Evolutionary conservation across 2,888 invertebrate species (phyloP), one percentile per base, ranked within the genome.

Genomic region (Philaethria dido): DNA sequence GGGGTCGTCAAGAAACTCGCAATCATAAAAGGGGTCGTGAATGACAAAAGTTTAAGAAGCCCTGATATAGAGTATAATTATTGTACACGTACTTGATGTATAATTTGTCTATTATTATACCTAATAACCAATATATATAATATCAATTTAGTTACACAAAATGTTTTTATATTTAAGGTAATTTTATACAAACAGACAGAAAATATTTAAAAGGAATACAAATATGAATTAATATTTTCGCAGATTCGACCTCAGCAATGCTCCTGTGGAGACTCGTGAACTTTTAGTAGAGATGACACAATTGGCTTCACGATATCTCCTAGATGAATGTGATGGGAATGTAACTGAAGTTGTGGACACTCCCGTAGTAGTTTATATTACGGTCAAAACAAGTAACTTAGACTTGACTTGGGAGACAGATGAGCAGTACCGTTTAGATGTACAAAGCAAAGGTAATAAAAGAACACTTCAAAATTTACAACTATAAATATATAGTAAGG

Each of bases 351-450:
- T 82, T 3, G 82, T 81, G n/a, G 87, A 93, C 48, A 93, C 93
- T 0, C 92, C 93, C 5, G 88, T 95, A 18, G 83, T 92, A n/a
- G 93, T 96, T 1, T 88, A 92, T 78, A 84, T 96, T 2, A 88
- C 86, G 0, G 91, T 95, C 1, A 86, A 83, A 60, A 90, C 93
- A 0, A 77, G 86, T 3, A 88, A 93, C 72, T 74, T 94, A 4
- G 78, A 83, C 0, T 88, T 96, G 9, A 93, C 93, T 72, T 95
- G 95, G 95, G 85, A 87, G 2, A 96, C 96, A 0, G 93, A 95
- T 72, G 97, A 97, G 83, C 92, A 94, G 42, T 97, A 97, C 78
- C 84, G 82, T 65, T 81, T 97, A 52, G 93, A 93, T 70, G 86
- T 95, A 13, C 87, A 93, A 66, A 93, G 91, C 57, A 92, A 92